Percentiles rank a stretch among this genome's conserved stretches.
phyloP scores from a whole-genome alignment of 2,113 vertebrate species.

The Aptenodytes patagonicus region DNA sequence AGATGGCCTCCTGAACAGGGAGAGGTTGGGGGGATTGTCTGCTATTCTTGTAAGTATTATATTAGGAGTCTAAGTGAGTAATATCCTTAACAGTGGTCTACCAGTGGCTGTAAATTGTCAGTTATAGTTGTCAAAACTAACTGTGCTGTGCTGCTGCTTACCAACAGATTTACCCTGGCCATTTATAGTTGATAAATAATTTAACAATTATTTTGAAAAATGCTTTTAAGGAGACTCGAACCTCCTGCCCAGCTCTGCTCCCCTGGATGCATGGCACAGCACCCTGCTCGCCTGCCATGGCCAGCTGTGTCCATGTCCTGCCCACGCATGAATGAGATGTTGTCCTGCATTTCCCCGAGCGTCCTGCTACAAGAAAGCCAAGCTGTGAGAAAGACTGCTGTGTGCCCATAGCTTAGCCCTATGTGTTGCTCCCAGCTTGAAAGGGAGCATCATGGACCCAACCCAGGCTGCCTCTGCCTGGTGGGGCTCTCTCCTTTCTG shows the following conservation, averaged over 20 bases:
- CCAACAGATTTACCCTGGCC: slow-evolving; percentile 4
- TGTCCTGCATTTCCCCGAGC: neutral
- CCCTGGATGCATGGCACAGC: neutral
- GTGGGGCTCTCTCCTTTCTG: neutral
- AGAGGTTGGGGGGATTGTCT: neutral
- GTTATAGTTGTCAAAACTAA: neutral
- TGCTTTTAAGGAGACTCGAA: neutral
- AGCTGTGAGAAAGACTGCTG: neutral
- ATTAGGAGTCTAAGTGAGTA: neutral
- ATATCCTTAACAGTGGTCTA: neutral
- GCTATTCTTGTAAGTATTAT: neutral
- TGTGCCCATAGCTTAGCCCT: neutral
- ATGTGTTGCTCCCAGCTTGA: neutral
- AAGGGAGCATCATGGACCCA: neutral
- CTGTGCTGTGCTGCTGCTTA: neutral
- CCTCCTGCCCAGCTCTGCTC: neutral
- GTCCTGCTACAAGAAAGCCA: neutral
- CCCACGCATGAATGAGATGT: rapidly evolving
- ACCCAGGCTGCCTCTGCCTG: neutral
- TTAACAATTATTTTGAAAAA: neutral
- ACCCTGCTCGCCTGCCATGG: rapidly evolving
- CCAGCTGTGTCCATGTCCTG: neutral
- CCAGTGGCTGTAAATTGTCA: neutral
- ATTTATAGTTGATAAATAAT: neutral
- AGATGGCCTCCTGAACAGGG: neutral